phyloP scores from a whole-genome alignment of 2,113 vertebrate genomes.

The Craseonycteris thonglongyai region DNA sequence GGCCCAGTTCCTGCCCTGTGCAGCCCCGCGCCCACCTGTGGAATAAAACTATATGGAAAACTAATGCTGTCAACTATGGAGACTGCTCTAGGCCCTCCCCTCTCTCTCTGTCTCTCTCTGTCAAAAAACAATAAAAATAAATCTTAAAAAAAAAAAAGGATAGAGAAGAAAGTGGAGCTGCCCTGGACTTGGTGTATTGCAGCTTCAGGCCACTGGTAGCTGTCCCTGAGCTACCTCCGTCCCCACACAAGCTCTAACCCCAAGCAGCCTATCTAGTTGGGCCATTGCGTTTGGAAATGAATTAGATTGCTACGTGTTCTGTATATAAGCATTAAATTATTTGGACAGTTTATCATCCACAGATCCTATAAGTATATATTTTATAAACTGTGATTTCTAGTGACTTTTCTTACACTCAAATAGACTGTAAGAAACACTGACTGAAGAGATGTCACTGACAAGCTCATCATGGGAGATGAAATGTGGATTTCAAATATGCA shows the following conservation, averaged over 20 bases:
- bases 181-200: background rate
- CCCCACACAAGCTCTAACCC: background rate
- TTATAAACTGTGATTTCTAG: background rate
- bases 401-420: background rate
- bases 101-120: too few species aligned
- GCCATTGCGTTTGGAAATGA: background rate
- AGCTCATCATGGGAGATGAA: conserved; percentile 32
- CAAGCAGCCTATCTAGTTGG: background rate
- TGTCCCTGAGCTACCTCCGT: background rate
- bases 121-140: too few species aligned
- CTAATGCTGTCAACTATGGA: too few species aligned
- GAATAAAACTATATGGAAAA: too few species aligned
- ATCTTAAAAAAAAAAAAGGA: too few species aligned
- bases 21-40: too few species aligned
- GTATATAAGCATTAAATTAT: background rate
- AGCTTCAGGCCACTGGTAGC: background rate
- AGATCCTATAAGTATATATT: background rate
- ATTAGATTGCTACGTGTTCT: background rate
- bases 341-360: background rate
- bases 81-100: too few species aligned
- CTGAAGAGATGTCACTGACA: conserved; percentile 41
- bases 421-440: background rate
- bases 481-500: conserved; percentile 41
- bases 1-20: too few species aligned
- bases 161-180: too few species aligned